Evolutionary conservation across 2,888 invertebrate genomes (phyloP), one percentile per base, ranked within the genome.

Genomic region (Aleiodes leptofemur): DNA sequence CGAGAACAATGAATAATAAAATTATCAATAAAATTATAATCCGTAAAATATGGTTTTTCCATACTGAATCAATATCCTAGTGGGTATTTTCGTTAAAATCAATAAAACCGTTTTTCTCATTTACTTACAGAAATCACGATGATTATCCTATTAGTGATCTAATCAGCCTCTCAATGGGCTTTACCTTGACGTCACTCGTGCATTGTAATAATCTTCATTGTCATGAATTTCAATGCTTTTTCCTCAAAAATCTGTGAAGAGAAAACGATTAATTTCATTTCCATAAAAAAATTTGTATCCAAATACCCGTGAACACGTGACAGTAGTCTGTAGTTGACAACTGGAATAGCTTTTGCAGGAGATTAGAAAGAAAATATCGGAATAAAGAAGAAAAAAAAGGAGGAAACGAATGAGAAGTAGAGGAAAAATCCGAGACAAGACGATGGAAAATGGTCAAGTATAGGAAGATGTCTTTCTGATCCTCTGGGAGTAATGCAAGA

Each of bases 401-500:
- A 34, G 34, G 23, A 55, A 14, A 13, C 29, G 8, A 48, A n/a
- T 48, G 31, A 29, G 8, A 16, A 16, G 29, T 43, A 9, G 34
- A n/a, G 4, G 16, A 13, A 23, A 34, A 57, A 51, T 43, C 29
- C 31, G 23, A 61, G 61, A 50, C 31, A 34, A 51, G 50, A 51
- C 43, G 34, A 34, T 14, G 34, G 59, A 14, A 59, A 72, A 72
- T 50, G 61, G 51, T 59, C 31, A 72, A 59, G 34, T 72, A 50
- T 50, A 38, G 56, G 69, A 71, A 43, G 59, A 64, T 64, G 64
- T 23, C 64, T 9, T 48, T 43, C 23, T 64, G 64, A 43, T 59
- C 61, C 16, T 59, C n/a, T 38, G 72, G 64, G 72, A 72, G 53
- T 55, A 34, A 64, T 72, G 61, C 72, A 53, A 64, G 53, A 64